Evolutionary conservation across 2,113 vertebrate genomes (phyloP).

Genomic region (Hassar affinis): DNA sequence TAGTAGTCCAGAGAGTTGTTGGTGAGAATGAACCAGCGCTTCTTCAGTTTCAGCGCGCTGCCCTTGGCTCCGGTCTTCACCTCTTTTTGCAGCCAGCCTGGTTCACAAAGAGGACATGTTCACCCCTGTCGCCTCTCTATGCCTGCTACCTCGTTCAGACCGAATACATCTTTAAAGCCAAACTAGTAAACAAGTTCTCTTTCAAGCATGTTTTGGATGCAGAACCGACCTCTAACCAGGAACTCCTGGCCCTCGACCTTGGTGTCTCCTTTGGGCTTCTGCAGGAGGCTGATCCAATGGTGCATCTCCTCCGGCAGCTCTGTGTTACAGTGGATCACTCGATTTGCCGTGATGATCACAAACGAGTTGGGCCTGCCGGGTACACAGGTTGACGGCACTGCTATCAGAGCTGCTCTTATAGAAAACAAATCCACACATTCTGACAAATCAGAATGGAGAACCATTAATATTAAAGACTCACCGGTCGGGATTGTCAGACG

Average conservation of each 20-base stretch:
- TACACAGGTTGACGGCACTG: background rate
- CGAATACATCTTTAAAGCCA: no score
- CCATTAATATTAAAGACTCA: conserved; percentile 54
- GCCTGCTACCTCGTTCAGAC: background rate
- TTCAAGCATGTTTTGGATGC: background rate
- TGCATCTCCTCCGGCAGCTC: conserved; percentile 93
- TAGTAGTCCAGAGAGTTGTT: conserved; percentile 89
- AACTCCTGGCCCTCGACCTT: conserved; percentile 89
- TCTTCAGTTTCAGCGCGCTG: conserved; percentile 87
- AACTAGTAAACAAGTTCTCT: background rate
- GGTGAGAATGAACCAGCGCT: conserved; percentile 90
- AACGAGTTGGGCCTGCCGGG: conserved; percentile 86
- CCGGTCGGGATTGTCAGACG: conserved; percentile 92
- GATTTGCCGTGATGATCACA: conserved; percentile 91
- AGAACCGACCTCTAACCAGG: conserved; percentile 79
- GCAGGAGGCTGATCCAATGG: conserved; percentile 91
- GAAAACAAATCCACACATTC: background rate
- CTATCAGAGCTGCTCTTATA: background rate
- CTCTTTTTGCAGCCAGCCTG: conserved; percentile 92
- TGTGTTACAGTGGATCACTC: conserved; percentile 91
- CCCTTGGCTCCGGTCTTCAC: conserved; percentile 84
- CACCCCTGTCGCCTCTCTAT: background rate
- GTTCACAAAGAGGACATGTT: conserved; percentile 15
- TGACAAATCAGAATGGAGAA: background rate
- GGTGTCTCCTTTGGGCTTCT: conserved; percentile 88